Base-by-base conservation (phyloP, 2,888 invertebrate genomes). In the Caenorhabditis macrosperma region DNA sequence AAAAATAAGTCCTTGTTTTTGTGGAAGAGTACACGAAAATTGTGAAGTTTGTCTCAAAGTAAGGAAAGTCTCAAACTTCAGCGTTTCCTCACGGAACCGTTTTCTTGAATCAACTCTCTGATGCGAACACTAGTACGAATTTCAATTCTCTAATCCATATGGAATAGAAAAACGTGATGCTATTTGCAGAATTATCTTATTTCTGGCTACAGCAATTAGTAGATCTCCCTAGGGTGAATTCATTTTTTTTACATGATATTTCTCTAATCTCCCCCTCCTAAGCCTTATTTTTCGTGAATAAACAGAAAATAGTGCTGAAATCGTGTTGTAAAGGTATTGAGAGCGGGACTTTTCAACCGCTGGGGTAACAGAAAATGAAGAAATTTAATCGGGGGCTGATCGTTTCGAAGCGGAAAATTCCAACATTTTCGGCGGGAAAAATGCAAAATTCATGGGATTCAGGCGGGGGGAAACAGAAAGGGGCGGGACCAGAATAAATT, bases 361-460 rank as follows among this genome's bases (percentile, higher is more conserved):
- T 44, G 44, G 44, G 44, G 4, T 17, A 44, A 4, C 4, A 10
- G 15, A 17, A 44, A 44, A 44, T 17, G 44, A 44, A 44, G 44
- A 44, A n/a, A 17, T 44, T 44, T 44, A 44, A 44, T 44, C 44
- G 44, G 44, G 4, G 44, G 17, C 44, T 44, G 44, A 44, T 44
- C n/a, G 44, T 44, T 44, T 44, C 44, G 17, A 17, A 44, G 17
- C 44, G 44, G 17, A 44, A 44, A 44, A 9, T 9, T 12, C 38
- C 9, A 38, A 38, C n/a, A 9, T 38, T 38, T 12, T 15, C 17
- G 17, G 17, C 4, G 2, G 44, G 17, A 44, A n/a, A 44, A 44
- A 44, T 44, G 44, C n/a, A 44, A 44, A 44, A 44, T 44, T 44
- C 44, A 44, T 44, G 17, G 44, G 44, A 44, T 44, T 44, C 17